Percentiles rank a stretch among this genome's conserved stretches.
Evolutionary conservation across 37 sponge, comb jelly and placozoan genomes (phyloP).

Genomic region (Lycopodina hypogea): DNA sequence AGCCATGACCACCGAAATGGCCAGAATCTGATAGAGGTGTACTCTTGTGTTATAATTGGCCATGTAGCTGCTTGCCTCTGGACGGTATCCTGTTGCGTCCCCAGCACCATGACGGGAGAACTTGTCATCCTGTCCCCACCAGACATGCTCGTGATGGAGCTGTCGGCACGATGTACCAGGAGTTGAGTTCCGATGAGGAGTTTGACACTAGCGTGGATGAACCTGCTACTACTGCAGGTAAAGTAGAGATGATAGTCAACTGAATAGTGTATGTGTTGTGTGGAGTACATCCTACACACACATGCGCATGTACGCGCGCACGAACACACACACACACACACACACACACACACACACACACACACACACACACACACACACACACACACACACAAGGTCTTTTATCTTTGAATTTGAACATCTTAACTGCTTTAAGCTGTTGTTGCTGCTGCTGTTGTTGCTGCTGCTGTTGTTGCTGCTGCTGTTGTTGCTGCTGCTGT

Average conservation of each 20-base stretch:
- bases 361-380: too few relatives aligned
- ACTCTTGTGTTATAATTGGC: too few relatives aligned
- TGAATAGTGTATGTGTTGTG: too few relatives aligned
- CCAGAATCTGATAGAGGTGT: too few relatives aligned
- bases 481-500: too few relatives aligned
- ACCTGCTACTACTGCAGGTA: neutral
- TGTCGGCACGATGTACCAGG: neutral
- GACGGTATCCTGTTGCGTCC: conserved; percentile 18
- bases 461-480: too few relatives aligned
- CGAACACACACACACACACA: neutral
- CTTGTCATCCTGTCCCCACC: neutral
- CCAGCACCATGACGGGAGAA: neutral
- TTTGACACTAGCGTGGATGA: neutral
- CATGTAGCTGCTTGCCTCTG: neutral
- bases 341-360: neutral
- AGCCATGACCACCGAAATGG: too few relatives aligned
- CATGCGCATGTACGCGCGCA: neutral
- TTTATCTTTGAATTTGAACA: too few relatives aligned
- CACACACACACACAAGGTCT: too few relatives aligned
- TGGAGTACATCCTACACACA: too few relatives aligned
- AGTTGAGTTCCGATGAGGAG: conserved; percentile 18
- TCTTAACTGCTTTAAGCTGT: too few relatives aligned
- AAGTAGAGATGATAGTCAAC: neutral
- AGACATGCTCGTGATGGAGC: neutral
- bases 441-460: too few relatives aligned